Evolutionary conservation across 2,113 vertebrate genomes (phyloP).

Genomic region (Litocranius walleri): DNA sequence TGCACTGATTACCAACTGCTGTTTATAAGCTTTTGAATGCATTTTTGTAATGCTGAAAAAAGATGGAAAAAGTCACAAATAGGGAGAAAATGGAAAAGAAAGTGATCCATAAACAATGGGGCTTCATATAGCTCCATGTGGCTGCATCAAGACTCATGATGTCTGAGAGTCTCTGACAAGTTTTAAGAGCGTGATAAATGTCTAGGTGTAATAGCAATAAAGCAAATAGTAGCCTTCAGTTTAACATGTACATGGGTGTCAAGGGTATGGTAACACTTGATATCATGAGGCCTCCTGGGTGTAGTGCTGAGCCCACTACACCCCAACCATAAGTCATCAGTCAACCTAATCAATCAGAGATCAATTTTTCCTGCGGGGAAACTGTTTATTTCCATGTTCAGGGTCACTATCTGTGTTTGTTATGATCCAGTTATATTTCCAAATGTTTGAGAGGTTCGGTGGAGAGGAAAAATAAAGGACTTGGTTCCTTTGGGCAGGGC

Average conservation of each 20-base stretch:
- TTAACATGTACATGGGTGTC: not conserved
- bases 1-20: slow-evolving; percentile 73
- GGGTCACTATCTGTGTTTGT: slow-evolving; percentile 14
- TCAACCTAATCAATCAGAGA: not conserved
- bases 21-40: slow-evolving; percentile 67
- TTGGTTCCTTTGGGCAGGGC: not conserved
- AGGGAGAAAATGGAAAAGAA: slow-evolving; percentile 70
- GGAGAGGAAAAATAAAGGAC: not conserved
- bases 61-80: slow-evolving; percentile 51
- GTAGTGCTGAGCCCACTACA: not conserved
- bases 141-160: slow-evolving; percentile 37
- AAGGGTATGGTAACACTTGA: not conserved
- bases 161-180: slow-evolving; percentile 50
- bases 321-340: not conserved
- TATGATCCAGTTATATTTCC: slow-evolving; percentile 32
- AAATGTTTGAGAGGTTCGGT: not conserved
- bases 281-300: not conserved
- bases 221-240: slow-evolving; percentile 9
- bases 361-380: not conserved
- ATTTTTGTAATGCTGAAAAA: slow-evolving; percentile 53
- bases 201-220: slow-evolving; percentile 39
- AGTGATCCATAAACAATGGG: slow-evolving; percentile 70
- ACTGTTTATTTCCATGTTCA: not conserved
- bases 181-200: slow-evolving; percentile 51
- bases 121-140: slow-evolving; percentile 55